Evolutionary conservation across 1,140 invertebrate species (phyloP), one percentile per base, ranked within the genome.

Genomic region (Nasonia longicornis): DNA sequence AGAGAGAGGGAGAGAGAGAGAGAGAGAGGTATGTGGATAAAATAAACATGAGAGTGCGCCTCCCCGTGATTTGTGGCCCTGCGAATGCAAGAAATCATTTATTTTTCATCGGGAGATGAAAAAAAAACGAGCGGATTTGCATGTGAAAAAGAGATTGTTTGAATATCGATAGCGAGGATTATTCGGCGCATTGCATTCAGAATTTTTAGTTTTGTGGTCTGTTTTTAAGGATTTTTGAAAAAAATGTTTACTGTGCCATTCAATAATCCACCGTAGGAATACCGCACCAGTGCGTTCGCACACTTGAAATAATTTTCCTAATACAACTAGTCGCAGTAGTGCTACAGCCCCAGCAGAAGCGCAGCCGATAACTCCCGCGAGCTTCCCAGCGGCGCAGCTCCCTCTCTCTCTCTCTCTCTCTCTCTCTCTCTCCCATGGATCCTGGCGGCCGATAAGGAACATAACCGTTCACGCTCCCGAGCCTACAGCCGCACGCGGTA

Each of bases 391-490:
- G 7, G 4, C 38, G 20, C 52, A 58, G 20, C 52, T n/a, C 52
- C 4, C 20, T 58, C 52, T 48, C 45, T 48, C 22, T 22, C 26
- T 26, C 26, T 26, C 26, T 26, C 52, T n/a, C 52, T 4, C 20
- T 58, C 52, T 48, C 45, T 48, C 3, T 58, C 69, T 31, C 35
- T 26, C 42, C 14, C 71, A 42, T 20, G 38, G 42, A 73, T 45
- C 42, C 22, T 73, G 31, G 10, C 38, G 16, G 3, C 71, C 38
- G 71, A 73, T 73, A 45, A 73, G 42, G 42, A 12, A 73, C 71
- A 48, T 73, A 48, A 73, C 71, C 42, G 42, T 70, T 70, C 69
- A 70, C 31, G 16, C 29, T 31, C 20, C 20, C 71, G 29, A 45
- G 42, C 16, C 29, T 72, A 45, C 3, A 38, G 16, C 20, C 31